Percentiles rank a stretch among this genome's conserved stretches.
Evolutionary conservation across 2,113 vertebrate species (phyloP).

Genomic region (Clarias batrachus): DNA sequence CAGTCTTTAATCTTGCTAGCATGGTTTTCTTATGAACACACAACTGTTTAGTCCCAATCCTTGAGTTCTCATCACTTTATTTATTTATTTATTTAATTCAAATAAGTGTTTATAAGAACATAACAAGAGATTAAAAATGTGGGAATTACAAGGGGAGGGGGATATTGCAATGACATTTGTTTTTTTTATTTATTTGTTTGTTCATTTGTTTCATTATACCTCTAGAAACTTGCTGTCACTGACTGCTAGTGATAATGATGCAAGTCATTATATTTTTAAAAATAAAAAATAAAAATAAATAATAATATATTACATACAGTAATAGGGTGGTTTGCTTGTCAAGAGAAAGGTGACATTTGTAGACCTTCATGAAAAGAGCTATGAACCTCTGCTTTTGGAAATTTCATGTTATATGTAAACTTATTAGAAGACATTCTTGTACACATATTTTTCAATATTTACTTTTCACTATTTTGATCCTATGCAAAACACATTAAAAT

Average conservation of each 20-base stretch:
- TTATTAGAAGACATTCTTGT: not conserved
- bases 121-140: not conserved
- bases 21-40: no score
- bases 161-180: not conserved
- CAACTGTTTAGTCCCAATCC: no score
- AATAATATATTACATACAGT: constrained; percentile 43
- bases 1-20: no score
- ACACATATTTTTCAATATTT: not conserved
- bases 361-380: not conserved
- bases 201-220: not conserved
- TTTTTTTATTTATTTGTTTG: not conserved
- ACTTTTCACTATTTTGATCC: not conserved
- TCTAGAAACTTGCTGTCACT: not conserved
- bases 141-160: not conserved
- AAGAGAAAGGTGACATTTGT: constrained; percentile 52
- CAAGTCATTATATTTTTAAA: not conserved
- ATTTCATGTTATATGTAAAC: not conserved
- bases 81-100: no score
- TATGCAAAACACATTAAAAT: not conserved
- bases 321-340: not conserved
- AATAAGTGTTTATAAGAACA: no score
- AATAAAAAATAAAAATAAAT: not conserved
- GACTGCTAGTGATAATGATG: not conserved
- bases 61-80: no score
- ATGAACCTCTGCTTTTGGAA: not conserved